A percentile compares a stretch with the other conserved stretches of the same genome.
Evolutionary conservation across 2,113 vertebrate genomes (phyloP).

Genomic region (Heterocephalus glaber): DNA sequence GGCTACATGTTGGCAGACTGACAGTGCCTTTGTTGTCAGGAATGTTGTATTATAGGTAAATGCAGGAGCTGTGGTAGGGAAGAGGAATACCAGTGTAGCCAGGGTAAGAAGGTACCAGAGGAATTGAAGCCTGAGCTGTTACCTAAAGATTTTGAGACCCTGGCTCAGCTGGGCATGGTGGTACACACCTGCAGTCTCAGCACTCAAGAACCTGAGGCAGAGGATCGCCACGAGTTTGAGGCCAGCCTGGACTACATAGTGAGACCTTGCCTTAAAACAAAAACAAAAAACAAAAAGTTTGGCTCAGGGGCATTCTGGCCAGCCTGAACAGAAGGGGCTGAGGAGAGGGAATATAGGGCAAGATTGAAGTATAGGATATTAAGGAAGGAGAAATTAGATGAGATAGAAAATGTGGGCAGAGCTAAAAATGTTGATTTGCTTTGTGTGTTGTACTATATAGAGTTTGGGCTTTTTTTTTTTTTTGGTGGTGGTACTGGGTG

Average conservation of each 20-base stretch:
- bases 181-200: background rate
- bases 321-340: background rate
- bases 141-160: background rate
- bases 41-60: background rate
- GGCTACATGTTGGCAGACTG: background rate
- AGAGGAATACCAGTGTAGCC: background rate
- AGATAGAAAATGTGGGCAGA: background rate
- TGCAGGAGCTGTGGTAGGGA: background rate
- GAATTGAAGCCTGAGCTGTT: conserved; percentile 11
- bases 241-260: background rate
- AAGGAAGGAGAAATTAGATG: conserved; percentile 15
- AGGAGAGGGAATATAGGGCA: background rate
- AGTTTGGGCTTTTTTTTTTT: background rate
- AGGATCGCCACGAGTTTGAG: background rate
- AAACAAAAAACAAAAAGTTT: background rate
- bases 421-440: background rate
- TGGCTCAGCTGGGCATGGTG: background rate
- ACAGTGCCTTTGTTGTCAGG: background rate
- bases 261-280: background rate
- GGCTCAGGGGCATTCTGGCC: background rate
- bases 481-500: background rate
- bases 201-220: background rate
- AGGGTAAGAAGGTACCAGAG: background rate
- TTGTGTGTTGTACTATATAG: background rate
- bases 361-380: background rate